Percentiles rank a stretch among this genome's conserved stretches.
Evolutionary conservation across 2,113 vertebrate species (phyloP).

Genomic region (Notechis scutatus): DNA sequence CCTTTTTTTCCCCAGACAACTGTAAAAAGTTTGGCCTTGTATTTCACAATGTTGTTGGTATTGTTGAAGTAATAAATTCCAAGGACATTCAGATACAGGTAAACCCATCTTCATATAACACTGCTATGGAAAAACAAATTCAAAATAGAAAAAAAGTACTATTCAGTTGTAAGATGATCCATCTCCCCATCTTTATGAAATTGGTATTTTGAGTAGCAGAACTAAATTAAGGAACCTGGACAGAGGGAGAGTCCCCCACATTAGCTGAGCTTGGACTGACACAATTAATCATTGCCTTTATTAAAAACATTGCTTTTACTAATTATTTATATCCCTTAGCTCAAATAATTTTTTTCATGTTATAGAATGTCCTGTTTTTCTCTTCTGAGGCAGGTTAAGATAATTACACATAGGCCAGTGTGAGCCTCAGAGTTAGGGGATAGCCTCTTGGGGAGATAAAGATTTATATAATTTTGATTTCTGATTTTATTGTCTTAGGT

Average conservation of each 20-base stretch:
- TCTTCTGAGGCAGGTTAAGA: not conserved
- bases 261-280: not conserved
- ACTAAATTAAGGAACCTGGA: not conserved
- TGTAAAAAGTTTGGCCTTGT: slow-evolving; percentile 95
- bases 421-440: not conserved
- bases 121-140: not conserved
- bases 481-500: slow-evolving; percentile 71
- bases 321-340: not conserved
- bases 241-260: not conserved
- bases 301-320: not conserved
- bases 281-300: not conserved
- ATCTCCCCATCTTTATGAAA: not conserved
- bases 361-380: not conserved
- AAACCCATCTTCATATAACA: slow-evolving; percentile 10
- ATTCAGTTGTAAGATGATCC: not conserved
- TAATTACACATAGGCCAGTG: not conserved
- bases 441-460: not conserved
- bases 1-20: slow-evolving; percentile 76
- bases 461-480: slow-evolving; percentile 2
- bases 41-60: slow-evolving; percentile 94
- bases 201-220: not conserved
- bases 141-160: slow-evolving; percentile 10
- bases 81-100: slow-evolving; percentile 92
- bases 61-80: slow-evolving; percentile 96
- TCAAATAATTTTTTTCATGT: not conserved